phyloP scores from a whole-genome alignment of 2,888 invertebrate species.

The Eilema depressum region DNA sequence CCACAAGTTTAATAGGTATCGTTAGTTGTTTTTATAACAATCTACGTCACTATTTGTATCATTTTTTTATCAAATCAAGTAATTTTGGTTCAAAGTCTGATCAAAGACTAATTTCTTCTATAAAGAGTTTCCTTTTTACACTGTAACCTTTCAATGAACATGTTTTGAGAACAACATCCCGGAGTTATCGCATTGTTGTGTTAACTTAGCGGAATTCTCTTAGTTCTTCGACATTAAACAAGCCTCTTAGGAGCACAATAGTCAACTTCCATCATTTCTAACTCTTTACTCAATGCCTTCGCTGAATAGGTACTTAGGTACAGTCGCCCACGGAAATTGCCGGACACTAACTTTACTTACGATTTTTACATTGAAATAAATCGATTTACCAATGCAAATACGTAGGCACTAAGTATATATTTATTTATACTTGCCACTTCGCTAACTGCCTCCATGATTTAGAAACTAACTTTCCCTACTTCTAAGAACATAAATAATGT shows the following conservation, averaged over 20 bases:
- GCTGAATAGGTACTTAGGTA: background rate
- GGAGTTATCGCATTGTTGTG: background rate
- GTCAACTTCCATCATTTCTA: background rate
- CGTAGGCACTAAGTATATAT: background rate
- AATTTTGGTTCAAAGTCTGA: background rate
- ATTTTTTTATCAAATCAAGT: no score
- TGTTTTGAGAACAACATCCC: background rate
- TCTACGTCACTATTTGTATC: no score
- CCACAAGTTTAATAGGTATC: no score
- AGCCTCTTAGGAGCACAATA: background rate
- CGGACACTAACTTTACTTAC: no score
- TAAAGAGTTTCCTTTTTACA: background rate
- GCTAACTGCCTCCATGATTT: background rate
- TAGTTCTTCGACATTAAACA: background rate
- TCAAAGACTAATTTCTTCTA: background rate
- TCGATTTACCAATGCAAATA: background rate
- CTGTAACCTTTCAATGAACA: background rate
- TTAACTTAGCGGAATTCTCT: background rate
- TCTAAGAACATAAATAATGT: background rate
- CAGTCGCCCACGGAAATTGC: no score
- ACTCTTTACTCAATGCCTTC: background rate
- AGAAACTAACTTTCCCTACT: background rate
- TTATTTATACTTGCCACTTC: background rate
- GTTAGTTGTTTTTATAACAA: no score
- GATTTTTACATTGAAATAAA: no score